phyloP scores from a whole-genome alignment of 2,888 invertebrate genomes.

The Drosophila niveifrons region DNA sequence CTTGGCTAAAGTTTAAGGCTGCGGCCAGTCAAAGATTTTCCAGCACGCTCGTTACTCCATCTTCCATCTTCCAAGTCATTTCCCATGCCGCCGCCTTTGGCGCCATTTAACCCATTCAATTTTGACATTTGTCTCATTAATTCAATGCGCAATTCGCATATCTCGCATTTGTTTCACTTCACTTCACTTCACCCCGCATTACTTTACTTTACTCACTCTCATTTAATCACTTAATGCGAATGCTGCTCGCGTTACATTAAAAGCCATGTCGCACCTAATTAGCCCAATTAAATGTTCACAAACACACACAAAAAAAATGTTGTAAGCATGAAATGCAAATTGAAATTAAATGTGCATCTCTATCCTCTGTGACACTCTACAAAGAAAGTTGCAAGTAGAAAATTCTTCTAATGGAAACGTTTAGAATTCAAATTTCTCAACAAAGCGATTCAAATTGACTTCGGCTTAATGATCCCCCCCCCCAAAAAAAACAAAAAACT shows the following conservation, averaged over 20 bases:
- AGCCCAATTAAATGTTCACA: constrained; percentile 63
- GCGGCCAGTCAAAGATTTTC: constrained; percentile 16
- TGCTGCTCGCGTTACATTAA: constrained; percentile 49
- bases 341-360: constrained; percentile 50
- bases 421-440: background rate
- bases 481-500: background rate
- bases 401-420: background rate
- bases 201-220: constrained; percentile 18
- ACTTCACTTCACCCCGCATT: constrained; percentile 20
- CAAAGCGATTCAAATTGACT: background rate
- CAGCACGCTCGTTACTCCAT: background rate
- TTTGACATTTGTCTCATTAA: constrained; percentile 56
- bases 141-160: constrained; percentile 46
- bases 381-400: background rate
- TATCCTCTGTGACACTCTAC: background rate
- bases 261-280: constrained; percentile 65
- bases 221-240: constrained; percentile 51
- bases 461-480: background rate
- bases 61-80: background rate
- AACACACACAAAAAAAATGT: constrained; percentile 29
- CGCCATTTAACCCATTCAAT: constrained; percentile 51
- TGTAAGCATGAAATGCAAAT: constrained; percentile 51
- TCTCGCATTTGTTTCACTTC: constrained; percentile 48
- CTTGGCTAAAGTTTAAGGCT: constrained; percentile 6
- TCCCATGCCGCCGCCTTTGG: constrained; percentile 5